Base-by-base conservation (phyloP, 2,888 invertebrate genomes). In the Biston stratarius region DNA sequence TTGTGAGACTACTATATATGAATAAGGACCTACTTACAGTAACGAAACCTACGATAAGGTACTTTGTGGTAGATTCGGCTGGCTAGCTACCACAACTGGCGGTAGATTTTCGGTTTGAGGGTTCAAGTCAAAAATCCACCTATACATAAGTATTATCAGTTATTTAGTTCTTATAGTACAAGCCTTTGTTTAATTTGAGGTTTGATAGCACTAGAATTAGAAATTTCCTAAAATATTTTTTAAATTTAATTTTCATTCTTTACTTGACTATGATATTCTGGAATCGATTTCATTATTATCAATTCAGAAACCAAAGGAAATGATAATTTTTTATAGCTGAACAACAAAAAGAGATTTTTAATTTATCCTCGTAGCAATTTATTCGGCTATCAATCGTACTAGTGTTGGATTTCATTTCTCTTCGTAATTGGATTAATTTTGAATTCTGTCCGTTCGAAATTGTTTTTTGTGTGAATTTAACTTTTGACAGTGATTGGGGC, bases 341-440 rank as follows among this genome's bases (percentile, higher is more conserved):
- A 57, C 48, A 58, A 64, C 65, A 44, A 66, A 66, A 64, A 38
- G 52, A 62, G 64, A 66, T 72, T 74, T 66, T 71, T 71, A 71
- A 74, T 69, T 69, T 55, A 67, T 67, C 60, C 64, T 65, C 62
- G 15, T 55, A 58, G 66, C 64, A 72, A 68, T 72, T 74, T 68
- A 72, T 72, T 71, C 63, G 66, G 63, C 67, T 68, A 72, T 74
- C 69, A 71, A 68, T 72, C 67, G 67, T 66, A 71, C 70, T 69
- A 69, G 71, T 71, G 72, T 72, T 61, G 61, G 71, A 70, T 73
- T 71, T 70, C 67, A 61, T 69, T 69, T 70, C 62, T 66, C 61
- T 62, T 62, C 61, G 69, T 74, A 71, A 76, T 75, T 75, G 72
- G 70, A 71, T 77, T 74, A 73, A 74, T 77, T 76, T 69, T 67